Conservation (phyloP, 2,113 vertebrate species). For the Emydocephalus ijimae region DNA sequence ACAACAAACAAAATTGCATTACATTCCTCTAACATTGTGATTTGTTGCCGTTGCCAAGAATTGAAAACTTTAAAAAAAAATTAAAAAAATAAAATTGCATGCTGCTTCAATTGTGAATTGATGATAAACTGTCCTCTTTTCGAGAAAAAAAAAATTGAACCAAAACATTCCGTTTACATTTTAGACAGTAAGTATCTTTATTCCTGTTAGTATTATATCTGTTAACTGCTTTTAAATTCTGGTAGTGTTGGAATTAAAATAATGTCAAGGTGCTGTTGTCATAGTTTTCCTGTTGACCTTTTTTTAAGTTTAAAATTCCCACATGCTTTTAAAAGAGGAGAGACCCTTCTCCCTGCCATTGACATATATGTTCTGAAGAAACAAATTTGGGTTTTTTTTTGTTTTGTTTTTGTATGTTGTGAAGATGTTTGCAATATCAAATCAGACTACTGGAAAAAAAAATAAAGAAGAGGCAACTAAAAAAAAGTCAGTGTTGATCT, state of each 20-base stretch:
- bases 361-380: slow-evolving; percentile 82
- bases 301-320: slow-evolving; percentile 82
- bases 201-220: slow-evolving; percentile 94
- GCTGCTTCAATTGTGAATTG: slow-evolving; percentile 99
- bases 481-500: slow-evolving; percentile 73
- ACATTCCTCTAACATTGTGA: slow-evolving; percentile 97
- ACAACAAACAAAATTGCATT: slow-evolving; percentile 89
- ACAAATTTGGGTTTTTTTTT: slow-evolving; percentile 67
- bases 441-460: slow-evolving; percentile 90
- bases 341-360: slow-evolving; percentile 67
- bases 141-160: slow-evolving; percentile 85
- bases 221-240: slow-evolving; percentile 99
- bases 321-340: slow-evolving; percentile 74
- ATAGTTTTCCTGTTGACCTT: slow-evolving; percentile 89
- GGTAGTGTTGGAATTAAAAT: slow-evolving; percentile 99
- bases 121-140: slow-evolving; percentile 94
- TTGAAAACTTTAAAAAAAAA: slow-evolving; percentile 80
- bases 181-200: slow-evolving; percentile 91
- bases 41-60: slow-evolving; percentile 99
- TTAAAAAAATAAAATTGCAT: slow-evolving; percentile 92
- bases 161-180: slow-evolving; percentile 98
- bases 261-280: slow-evolving; percentile 99
- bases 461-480: slow-evolving; percentile 85
- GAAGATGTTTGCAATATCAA: slow-evolving; percentile 95
- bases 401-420: slow-evolving; percentile 84